Percentiles rank a stretch among this genome's conserved stretches.
These are phyloP conservation scores for Butorides virescens DNA, from an alignment of 2,113 vertebrate genomes.

Conservation along the genomic window DNA sequence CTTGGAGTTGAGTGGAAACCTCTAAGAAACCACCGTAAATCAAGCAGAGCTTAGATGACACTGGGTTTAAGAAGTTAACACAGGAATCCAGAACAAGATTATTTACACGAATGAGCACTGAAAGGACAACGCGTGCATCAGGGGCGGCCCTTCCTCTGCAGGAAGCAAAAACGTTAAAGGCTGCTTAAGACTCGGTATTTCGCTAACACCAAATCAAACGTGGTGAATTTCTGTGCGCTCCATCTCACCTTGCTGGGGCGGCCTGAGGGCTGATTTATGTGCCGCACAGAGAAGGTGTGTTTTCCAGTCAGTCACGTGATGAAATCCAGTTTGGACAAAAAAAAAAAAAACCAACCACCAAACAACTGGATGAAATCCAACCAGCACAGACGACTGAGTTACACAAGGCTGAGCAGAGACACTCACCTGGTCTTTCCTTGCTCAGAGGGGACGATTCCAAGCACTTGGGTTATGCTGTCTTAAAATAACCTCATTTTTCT, in stretches of 20 bases:
- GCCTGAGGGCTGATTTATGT: no score
- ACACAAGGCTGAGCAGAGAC: not conserved
- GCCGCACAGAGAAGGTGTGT: not conserved
- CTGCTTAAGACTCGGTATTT: fast-evolving
- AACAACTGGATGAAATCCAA: not conserved
- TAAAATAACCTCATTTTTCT: not conserved
- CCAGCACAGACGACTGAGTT: not conserved
- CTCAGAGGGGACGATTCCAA: not conserved
- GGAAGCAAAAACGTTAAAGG: not conserved
- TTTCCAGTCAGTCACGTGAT: not conserved
- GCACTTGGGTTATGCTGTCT: not conserved
- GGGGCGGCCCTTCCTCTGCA: not conserved
- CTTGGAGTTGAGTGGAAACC: not conserved
- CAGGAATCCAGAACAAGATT: not conserved
- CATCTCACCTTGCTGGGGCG: not conserved
- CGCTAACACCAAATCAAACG: fast-evolving
- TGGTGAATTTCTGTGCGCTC: fast-evolving
- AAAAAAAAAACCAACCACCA: not conserved
- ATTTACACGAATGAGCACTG: fast-evolving
- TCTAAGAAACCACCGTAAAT: not conserved
- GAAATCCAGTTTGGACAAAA: not conserved
- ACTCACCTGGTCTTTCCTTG: not conserved
- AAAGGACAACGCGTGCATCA: not conserved
- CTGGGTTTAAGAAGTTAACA: not conserved
- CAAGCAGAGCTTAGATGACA: not conserved